Base-by-base conservation (phyloP, 2,797 vertebrate species). In the Prionace glauca region DNA sequence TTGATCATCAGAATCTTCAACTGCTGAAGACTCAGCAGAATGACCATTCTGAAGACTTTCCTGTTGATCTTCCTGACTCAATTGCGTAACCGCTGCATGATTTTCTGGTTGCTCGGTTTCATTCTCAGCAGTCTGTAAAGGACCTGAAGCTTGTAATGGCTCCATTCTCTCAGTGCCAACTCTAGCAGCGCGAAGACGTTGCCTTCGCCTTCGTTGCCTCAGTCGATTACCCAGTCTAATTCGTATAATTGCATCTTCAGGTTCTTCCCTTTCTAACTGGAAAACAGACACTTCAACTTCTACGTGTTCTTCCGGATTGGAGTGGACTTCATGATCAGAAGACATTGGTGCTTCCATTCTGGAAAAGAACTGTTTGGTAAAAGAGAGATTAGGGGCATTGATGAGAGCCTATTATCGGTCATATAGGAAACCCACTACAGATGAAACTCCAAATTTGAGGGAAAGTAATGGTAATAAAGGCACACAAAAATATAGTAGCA, bases 221-320 rank as follows among this genome's bases (percentile, higher is more conserved):
- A 92, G 36, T 22, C 90, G 90, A 92, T 92, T 92, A 92, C 90
- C 90, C 90, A 92, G n/a, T 92, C 90, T 92, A 67, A 92, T 92
- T 69, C 90, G 90, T 92, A 92, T 69, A 10, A 92, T 92, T 92
- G 90, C 65, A 69, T 92, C 90, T 69, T 92, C 90, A 41, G 90
- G 90, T 69, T 92, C 90, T 18, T 92, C 90, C n/a, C 90, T 92
- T 69, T 92, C 90, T 92, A 92, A 69, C n/a, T 92, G 90, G 90
- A 92, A 92, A 92, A 92, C 90, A 92, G 90, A 92, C 65, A 92
- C 90, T 92, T 92, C 90, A 69, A 92, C 90, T 92, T 92, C 90
- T 20, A 92, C 90, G 8, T 92, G 90, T 92, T 92, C 90, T 69
- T 92, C 90, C 5, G n/a, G 18, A 36, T n/a, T 18, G 67, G 90